phyloP scores from a whole-genome alignment of 2,888 invertebrate genomes.

The Macroteleia sp. region DNA sequence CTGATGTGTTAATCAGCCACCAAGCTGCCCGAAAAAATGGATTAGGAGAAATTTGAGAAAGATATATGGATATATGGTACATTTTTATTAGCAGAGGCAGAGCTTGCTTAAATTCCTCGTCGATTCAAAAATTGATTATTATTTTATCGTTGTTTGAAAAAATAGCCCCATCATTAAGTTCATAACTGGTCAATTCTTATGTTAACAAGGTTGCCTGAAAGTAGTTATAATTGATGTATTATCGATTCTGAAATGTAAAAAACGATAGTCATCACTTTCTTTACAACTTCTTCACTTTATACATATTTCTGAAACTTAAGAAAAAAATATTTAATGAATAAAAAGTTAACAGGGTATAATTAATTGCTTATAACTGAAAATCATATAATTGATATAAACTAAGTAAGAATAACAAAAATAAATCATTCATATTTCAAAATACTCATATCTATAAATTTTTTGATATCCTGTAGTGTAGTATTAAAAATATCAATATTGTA shows the following conservation, averaged over 20 bases:
- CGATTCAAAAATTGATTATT: constrained; percentile 55
- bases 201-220: constrained; percentile 36
- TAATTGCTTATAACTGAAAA: no score
- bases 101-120: constrained; percentile 15
- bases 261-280: no score
- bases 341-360: no score
- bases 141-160: constrained; percentile 52
- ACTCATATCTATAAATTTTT: no score
- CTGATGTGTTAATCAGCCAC: constrained; percentile 70
- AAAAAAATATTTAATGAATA: no score
- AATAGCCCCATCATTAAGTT: constrained; percentile 44
- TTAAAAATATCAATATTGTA: no score
- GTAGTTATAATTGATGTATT: constrained; percentile 37
- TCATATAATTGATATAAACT: no score
- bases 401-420: no score
- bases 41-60: constrained; percentile 56
- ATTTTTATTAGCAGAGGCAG: constrained; percentile 47
- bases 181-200: constrained; percentile 34
- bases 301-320: no score
- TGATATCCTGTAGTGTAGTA: no score
- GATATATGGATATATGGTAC: constrained; percentile 49
- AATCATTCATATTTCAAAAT: no score
- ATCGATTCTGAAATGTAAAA: constrained; percentile 15
- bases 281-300: no score
- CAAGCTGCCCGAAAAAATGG: constrained; percentile 50